phyloP scores from a whole-genome alignment of 2,113 vertebrate species.

The Phocoena sinus region DNA sequence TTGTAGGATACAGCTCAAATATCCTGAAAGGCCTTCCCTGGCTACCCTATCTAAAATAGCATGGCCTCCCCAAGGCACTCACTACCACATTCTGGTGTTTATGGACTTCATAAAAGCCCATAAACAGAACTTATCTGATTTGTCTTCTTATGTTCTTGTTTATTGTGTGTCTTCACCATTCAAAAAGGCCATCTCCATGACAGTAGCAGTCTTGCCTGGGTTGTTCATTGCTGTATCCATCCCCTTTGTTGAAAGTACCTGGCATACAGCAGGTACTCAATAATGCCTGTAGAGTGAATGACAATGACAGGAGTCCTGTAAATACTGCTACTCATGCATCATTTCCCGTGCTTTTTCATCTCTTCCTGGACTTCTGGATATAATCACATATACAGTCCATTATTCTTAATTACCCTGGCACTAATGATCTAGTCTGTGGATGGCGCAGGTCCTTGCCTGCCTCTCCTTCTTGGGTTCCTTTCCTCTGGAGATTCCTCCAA shows the following conservation, averaged over 20 bases:
- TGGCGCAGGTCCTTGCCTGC: not conserved
- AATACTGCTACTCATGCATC: not conserved
- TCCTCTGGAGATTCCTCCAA: not conserved
- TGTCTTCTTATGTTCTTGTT: not conserved
- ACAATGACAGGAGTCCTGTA: not conserved
- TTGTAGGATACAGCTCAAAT: not conserved
- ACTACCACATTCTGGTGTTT: not conserved
- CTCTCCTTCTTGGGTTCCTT: not conserved
- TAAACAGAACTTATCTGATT: not conserved
- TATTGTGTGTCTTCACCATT: not conserved
- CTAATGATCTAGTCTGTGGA: not conserved
- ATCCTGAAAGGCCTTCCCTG: not conserved
- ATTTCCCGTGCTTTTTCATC: not conserved
- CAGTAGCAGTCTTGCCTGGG: not conserved
- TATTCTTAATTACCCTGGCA: not conserved
- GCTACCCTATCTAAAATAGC: not conserved
- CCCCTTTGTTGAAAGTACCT: not conserved
- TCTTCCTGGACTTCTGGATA: not conserved
- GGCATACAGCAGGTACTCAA: not conserved
- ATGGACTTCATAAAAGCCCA: not conserved
- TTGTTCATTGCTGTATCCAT: not conserved
- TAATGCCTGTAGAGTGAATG: not conserved
- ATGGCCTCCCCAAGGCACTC: not conserved
- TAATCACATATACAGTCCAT: not conserved
- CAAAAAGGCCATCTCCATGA: not conserved